phyloP scores from a whole-genome alignment of 2,888 invertebrate species.

The Margaritifera margaritifera region DNA sequence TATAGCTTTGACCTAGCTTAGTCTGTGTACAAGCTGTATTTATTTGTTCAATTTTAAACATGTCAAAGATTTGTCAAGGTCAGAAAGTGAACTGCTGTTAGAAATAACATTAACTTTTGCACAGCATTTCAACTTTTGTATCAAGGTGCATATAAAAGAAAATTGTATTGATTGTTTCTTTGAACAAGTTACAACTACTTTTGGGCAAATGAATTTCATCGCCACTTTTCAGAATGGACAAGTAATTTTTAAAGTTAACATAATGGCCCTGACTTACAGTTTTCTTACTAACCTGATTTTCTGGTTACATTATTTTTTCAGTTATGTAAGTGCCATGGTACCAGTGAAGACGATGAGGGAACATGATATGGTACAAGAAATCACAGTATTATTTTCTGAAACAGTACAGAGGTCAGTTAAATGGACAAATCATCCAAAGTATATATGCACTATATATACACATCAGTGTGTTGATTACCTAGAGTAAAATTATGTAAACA shows the following conservation, averaged over 20 bases:
- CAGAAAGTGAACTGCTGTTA: too few species aligned
- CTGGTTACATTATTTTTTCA: conserved; percentile 69
- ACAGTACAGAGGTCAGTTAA: conserved; percentile 78
- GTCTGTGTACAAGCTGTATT: too few species aligned
- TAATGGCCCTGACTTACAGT: not conserved
- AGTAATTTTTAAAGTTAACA: not conserved
- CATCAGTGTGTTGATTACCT: not conserved
- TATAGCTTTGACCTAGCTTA: too few species aligned
- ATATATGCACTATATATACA: not conserved
- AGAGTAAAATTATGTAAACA: too few species aligned
- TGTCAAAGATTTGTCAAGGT: too few species aligned
- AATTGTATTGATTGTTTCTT: too few species aligned
- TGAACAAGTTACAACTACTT: too few species aligned
- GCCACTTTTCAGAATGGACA: not conserved
- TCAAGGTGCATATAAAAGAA: too few species aligned
- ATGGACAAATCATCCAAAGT: not conserved
- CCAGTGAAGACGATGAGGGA: conserved; percentile 97
- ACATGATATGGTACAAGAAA: conserved; percentile 96
- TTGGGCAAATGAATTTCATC: too few species aligned
- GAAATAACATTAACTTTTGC: too few species aligned
- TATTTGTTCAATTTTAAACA: not conserved
- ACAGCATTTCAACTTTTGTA: too few species aligned
- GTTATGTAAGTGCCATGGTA: conserved; percentile 99
- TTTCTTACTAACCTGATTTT: not conserved
- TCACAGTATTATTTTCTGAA: conserved; percentile 97